Evolutionary conservation across 2,888 invertebrate species (phyloP).

Genomic region (Drosophila yooni): DNA sequence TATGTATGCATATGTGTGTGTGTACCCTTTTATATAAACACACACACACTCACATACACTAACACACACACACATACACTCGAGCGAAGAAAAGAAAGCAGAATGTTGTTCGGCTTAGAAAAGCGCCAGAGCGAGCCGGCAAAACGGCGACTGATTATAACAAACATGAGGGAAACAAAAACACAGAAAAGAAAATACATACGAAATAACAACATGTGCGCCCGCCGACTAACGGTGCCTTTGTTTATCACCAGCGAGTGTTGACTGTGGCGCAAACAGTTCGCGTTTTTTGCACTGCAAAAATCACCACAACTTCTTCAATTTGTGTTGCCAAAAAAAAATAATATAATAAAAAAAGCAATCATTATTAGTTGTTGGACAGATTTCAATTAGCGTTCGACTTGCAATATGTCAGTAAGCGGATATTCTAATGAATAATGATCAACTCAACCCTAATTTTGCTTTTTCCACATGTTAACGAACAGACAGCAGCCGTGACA

Average conservation of each 20-base stretch:
- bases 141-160: slow-evolving; percentile 34
- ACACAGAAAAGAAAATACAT: slow-evolving; percentile 2
- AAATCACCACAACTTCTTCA: background rate
- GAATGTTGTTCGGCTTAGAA: slow-evolving; percentile 47
- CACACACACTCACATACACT: background rate
- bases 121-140: slow-evolving; percentile 51
- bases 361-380: slow-evolving; percentile 11
- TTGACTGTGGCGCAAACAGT: slow-evolving; percentile 29
- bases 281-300: background rate
- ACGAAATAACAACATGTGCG: slow-evolving; percentile 49
- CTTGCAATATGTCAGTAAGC: slow-evolving; percentile 16
- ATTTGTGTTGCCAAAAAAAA: slow-evolving; percentile 4
- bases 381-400: slow-evolving; percentile 34
- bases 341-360: background rate
- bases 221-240: slow-evolving; percentile 55
- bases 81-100: slow-evolving; percentile 37
- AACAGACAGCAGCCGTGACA: background rate
- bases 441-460: slow-evolving; percentile 22
- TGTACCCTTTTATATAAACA: background rate
- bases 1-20: background rate
- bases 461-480: background rate
- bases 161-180: slow-evolving; percentile 26
- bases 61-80: background rate
- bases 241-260: slow-evolving; percentile 58
- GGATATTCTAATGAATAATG: slow-evolving; percentile 41